Evolutionary conservation across 64 coral and sea anemone species (phyloP), one percentile per base, ranked within the genome.

Genomic region (Montipora foliosa): DNA sequence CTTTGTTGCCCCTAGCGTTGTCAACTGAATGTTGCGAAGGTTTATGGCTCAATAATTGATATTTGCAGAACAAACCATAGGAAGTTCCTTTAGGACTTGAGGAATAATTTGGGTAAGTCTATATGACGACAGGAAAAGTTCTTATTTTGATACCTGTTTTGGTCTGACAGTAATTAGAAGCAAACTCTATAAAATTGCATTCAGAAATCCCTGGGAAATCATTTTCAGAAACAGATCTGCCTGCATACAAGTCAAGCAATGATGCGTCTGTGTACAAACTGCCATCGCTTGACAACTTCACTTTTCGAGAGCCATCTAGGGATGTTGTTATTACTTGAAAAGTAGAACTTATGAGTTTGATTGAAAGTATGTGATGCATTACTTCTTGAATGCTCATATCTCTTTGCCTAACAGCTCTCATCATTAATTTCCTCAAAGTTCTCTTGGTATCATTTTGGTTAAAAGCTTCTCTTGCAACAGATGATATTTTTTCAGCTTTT

Each of bases 21-120:
- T 91, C n/a, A 59, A 84, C 44, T 46, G 62, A 92, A 83, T 92
- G 59, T 17, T 92, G 12, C 90, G 80, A 92, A 25, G 90, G 90
- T 83, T 92, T 92, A 74, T 37, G 61, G 52, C 67, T 92, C 57
- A 82, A 48, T 52, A 92, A 69, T 74, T 92, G 90, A 20, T 82
- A 82, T 75, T 55, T 83, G 47, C 78, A 91, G 47, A 14, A 82
- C 15, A 91, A 81, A 10, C 78, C 47, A 82, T 73, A 82, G 10
- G 7, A 52, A 50, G 61, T 1, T 12, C 67, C 67, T 91, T 69
- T 58, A 0, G n/a, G 66, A 52, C 51, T 82, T 51, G 79, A 82
- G 3, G 89, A 91, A 55, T 91, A 91, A 25, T 51, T 82, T 73
- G 78, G 89, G 25, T 82, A 75, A 22, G 78, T 49, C 49, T 66